These are phyloP conservation scores for Hemistola chrysoprasaria DNA, from an alignment of 2,888 invertebrate genomes.

Conservation along the genomic window DNA sequence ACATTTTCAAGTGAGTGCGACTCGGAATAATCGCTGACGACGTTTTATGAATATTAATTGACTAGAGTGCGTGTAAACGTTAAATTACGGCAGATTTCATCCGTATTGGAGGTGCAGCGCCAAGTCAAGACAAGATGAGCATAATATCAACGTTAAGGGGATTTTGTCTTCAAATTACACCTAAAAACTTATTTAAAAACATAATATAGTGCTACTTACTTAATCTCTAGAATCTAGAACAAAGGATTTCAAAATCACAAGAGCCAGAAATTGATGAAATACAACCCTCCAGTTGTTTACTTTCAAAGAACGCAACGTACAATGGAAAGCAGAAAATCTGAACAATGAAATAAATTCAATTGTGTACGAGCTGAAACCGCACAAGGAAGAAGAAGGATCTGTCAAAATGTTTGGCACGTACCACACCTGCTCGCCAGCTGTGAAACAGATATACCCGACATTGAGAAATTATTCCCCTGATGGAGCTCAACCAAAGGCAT, in stretches of 20 bases:
- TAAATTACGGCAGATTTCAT: slow-evolving; percentile 44
- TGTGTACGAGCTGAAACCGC: slow-evolving; percentile 14
- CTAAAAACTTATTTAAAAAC: too few relatives aligned
- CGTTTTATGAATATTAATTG: slow-evolving; percentile 64
- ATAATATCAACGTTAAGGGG: too few relatives aligned
- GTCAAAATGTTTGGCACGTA: slow-evolving; percentile 61
- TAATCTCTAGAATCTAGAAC: too few relatives aligned
- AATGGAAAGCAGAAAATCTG: too few relatives aligned
- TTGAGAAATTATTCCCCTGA: slow-evolving; percentile 60
- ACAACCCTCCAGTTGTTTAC: too few relatives aligned
- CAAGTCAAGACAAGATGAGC: slow-evolving; percentile 19
- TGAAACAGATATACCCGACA: slow-evolving; percentile 58
- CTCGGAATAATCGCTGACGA: slow-evolving; percentile 55
- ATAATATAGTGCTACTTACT: too few relatives aligned
- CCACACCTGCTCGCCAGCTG: slow-evolving; percentile 75
- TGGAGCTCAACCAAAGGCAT: slow-evolving; percentile 54
- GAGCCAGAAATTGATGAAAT: too few relatives aligned
- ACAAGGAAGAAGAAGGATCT: slow-evolving; percentile 44
- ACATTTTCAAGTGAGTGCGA: slow-evolving; percentile 41
- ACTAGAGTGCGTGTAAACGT: slow-evolving; percentile 42
- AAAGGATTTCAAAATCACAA: too few relatives aligned
- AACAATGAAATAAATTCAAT: slow-evolving; percentile 17
- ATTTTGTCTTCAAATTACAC: too few relatives aligned
- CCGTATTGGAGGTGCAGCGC: slow-evolving; percentile 26
- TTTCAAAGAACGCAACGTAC: too few relatives aligned